A percentile compares a stretch with the other conserved stretches of the same genome.
These are phyloP conservation scores for Hypsopygia costalis DNA, from an alignment of 2,888 invertebrate genomes.

Conservation along the genomic window DNA sequence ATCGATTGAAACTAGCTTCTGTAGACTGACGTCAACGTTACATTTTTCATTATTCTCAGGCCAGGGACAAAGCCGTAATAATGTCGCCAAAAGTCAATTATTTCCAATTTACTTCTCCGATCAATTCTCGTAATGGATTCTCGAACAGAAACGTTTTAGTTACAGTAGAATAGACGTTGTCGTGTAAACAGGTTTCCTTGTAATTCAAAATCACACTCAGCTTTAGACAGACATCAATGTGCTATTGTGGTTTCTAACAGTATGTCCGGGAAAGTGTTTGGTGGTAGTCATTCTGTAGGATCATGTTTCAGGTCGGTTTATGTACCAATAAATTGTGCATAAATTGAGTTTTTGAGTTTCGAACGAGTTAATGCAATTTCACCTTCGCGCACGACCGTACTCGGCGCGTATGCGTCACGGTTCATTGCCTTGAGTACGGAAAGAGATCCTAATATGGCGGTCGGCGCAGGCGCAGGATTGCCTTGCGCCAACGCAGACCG, in stretches of 20 bases:
- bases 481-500: slow-evolving; percentile 67
- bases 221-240: background rate
- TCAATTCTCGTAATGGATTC: slow-evolving; percentile 43
- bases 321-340: slow-evolving; percentile 19
- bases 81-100: slow-evolving; percentile 50
- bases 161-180: slow-evolving; percentile 23
- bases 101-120: slow-evolving; percentile 52
- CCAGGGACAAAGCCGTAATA: slow-evolving; percentile 35
- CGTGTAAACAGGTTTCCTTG: slow-evolving; percentile 11
- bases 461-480: slow-evolving; percentile 55
- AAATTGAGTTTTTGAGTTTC: slow-evolving; percentile 21
- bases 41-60: slow-evolving; percentile 51
- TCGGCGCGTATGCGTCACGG: slow-evolving; percentile 60
- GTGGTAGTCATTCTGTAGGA: slow-evolving; percentile 6
- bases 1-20: slow-evolving; percentile 43
- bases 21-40: slow-evolving; percentile 50
- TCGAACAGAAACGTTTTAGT: slow-evolving; percentile 25
- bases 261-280: slow-evolving; percentile 1
- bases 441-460: slow-evolving; percentile 74
- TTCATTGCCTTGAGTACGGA: slow-evolving; percentile 76
- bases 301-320: slow-evolving; percentile 13
- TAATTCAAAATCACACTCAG: too few relatives aligned
- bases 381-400: slow-evolving; percentile 32
- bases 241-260: background rate
- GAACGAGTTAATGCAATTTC: slow-evolving; percentile 28